Base-by-base conservation (phyloP, 2,113 vertebrate genomes). In the Antidorcas marsupialis region DNA sequence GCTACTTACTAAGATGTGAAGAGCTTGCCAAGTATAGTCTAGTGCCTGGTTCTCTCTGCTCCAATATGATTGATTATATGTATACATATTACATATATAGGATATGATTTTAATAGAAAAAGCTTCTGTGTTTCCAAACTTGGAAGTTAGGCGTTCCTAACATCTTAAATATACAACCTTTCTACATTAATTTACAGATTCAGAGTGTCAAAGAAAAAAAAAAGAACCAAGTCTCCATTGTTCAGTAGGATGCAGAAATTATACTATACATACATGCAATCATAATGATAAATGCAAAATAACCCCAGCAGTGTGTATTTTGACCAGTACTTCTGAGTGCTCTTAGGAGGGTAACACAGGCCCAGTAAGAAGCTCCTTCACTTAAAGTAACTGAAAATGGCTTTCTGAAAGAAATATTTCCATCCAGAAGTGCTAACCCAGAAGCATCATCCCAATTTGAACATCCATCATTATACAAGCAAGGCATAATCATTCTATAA, bases 1-100 rank as follows among this genome's bases (percentile, higher is more conserved):
- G 94, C 90, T 96, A 95, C 96, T 98, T 96, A 95, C 50, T 81
- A 87, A 95, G 55, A 95, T n/a, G n/a, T 55, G 84, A 97, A 90
- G 59, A 94, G 88, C 62, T 97, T 95, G 84, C 27, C 96, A 93
- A 97, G 55, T 67, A 52, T 14, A 62, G 64, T 79, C 14, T 21
- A 64, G 45, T 59, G 60, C n/a, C n/a, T 64, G 76, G 39, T 57
- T 87, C 53, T 79, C 23, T 76, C 9, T 71, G 17, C 28, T 94
- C 53, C 87, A 82, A 67, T 81, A 55, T 91, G 57, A 95, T 84
- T 93, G 92, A 94, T 81, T 88, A 36, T 43, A 59, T 84, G 33
- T 62, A 62, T 94, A 57, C 45, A 81, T n/a, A 88, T 60, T 52
- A 81, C 59, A 71, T 94, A 91, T 82, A 82, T 60, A 95, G 90